Evolutionary conservation across 2,797 vertebrate genomes (phyloP).

Genomic region (Anas georgica): DNA sequence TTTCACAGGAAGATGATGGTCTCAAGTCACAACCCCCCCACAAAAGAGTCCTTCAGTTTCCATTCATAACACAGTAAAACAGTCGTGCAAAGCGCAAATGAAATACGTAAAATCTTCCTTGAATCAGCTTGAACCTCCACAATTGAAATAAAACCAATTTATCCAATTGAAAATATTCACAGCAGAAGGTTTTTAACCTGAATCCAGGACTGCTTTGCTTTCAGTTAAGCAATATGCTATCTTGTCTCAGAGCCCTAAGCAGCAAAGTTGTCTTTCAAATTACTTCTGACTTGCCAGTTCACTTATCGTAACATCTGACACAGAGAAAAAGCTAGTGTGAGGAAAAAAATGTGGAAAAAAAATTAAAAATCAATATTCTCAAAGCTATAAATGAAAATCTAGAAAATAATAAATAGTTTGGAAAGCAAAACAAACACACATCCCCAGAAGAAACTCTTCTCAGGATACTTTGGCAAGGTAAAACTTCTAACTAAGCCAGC

Average conservation of each 20-base stretch:
- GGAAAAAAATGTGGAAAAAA: background rate
- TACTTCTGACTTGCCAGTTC: background rate
- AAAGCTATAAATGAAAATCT: background rate
- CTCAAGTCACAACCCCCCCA: background rate
- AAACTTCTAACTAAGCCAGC: background rate
- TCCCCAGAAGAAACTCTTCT: background rate
- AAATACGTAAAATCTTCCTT: background rate
- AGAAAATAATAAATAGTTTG: background rate
- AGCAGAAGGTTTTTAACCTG: background rate
- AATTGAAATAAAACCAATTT: background rate
- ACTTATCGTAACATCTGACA: background rate
- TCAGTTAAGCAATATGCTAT: background rate
- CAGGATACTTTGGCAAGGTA: background rate
- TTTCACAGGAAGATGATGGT: background rate
- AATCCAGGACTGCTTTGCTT: constrained; percentile 16
- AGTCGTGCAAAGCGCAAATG: background rate
- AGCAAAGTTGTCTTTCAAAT: background rate
- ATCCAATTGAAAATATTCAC: background rate
- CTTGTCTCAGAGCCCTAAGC: background rate
- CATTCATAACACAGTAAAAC: background rate
- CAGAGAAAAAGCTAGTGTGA: background rate
- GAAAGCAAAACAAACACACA: background rate
- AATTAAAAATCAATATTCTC: background rate
- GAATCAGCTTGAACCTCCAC: background rate
- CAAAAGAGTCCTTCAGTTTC: background rate